Base-by-base conservation (phyloP, 2,797 vertebrate genomes). In the Enteromius trimaculatus region DNA sequence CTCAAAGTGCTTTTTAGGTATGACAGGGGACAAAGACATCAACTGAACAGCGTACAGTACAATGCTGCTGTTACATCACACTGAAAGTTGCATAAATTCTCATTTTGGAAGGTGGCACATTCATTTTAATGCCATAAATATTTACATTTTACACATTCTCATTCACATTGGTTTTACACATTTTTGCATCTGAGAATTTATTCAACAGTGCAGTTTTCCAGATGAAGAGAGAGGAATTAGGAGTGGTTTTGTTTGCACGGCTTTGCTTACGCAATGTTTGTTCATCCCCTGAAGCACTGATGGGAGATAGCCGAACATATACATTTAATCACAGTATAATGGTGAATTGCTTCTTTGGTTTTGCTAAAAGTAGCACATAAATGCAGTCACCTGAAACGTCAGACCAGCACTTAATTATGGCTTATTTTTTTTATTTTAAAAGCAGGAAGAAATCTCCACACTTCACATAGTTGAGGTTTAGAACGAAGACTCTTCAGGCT, bases 261-360 rank as follows among this genome's bases (percentile, higher is more conserved):
- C 64, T 49, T 72, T 81, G 26, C 55, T 37, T 39, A 74, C 55
- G 23, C 42, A 49, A 64, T 37, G 55, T 37, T 80, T 44, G 51
- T 44, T 77, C 29, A 64, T 29, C 37, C 6, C 34, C 31, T 21
- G 42, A 60, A 64, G 58, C 55, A 31, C 70, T 65, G 14, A 65
- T 81, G 80, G 29, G 70, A 65, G 42, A 74, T 21, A 49, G 60
- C 34, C 14, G 80, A 51, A 53, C 34, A 65, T 51, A 75, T 42
- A 65, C 6, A 53, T 82, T 75, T 82, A 82, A 75, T 81, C 44
- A 74, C 29, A 81, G 55, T 47, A 72, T 81, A 75, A 74, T 72
- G 26, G 58, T 26, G 11, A 65, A 51, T 37, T 37, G 42, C 29
- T 81, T 74, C 31, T 66, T 31, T n/a, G 21, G 8, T 62, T 47